phyloP scores from a whole-genome alignment of 1,140 invertebrate species.

The Psilanteris sp. region DNA sequence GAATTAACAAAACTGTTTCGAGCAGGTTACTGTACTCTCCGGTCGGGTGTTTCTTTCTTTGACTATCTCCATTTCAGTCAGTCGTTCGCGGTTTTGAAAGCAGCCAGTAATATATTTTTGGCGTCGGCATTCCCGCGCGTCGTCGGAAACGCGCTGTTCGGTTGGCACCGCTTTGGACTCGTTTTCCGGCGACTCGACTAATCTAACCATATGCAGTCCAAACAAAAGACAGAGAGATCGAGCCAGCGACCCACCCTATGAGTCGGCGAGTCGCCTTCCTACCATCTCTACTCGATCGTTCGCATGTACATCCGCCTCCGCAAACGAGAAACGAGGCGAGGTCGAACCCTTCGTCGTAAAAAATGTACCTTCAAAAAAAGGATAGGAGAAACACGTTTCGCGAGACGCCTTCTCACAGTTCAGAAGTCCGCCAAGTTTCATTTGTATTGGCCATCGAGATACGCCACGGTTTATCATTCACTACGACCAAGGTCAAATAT shows the following conservation, averaged over 20 bases:
- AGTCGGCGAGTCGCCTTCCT: constrained; percentile 37
- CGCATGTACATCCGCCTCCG: constrained; percentile 47
- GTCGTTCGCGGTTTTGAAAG: constrained; percentile 7
- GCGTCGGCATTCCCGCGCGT: constrained; percentile 19
- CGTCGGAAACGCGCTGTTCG: constrained; percentile 32
- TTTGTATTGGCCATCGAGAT: constrained; percentile 20
- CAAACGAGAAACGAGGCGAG: constrained; percentile 49
- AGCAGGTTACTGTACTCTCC: constrained; percentile 39
- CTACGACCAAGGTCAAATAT: constrained; percentile 40
- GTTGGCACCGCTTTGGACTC: constrained; percentile 20
- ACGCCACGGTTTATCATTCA: constrained; percentile 20
- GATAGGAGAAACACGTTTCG: constrained; percentile 39
- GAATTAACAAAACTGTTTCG: constrained; percentile 15
- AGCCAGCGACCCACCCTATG: constrained; percentile 20
- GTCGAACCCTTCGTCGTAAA: constrained; percentile 38
- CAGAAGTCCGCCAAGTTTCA: constrained; percentile 28
- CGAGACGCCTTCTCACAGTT: constrained; percentile 43
- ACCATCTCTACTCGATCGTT: constrained; percentile 14
- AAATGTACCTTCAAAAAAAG: constrained; percentile 11
- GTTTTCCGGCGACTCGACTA: constrained; percentile 33
- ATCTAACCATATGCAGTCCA: constrained; percentile 26
- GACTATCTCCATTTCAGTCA: constrained; percentile 4
- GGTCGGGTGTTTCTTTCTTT: constrained; percentile 4
- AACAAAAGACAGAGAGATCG: constrained; percentile 9
- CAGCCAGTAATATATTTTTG: constrained; percentile 40